phyloP scores from a whole-genome alignment of 2,888 invertebrate species.

The Diarsia dahlii region DNA sequence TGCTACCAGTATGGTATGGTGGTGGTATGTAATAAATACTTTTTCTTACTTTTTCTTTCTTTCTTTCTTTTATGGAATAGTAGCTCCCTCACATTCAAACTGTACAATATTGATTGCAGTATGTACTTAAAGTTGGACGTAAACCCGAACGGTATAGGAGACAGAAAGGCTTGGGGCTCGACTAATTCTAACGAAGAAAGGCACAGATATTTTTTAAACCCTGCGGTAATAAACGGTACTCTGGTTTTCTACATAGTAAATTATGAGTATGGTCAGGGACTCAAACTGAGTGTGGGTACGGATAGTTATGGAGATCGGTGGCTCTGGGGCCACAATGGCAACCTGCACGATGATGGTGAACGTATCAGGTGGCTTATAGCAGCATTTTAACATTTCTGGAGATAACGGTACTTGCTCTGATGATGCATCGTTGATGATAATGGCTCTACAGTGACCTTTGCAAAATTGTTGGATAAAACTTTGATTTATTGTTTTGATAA shows the following conservation, averaged over 20 bases:
- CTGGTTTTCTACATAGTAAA: conserved; percentile 69
- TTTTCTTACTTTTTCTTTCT: too few relatives aligned
- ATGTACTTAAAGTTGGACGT: conserved; percentile 67
- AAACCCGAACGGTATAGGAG: conserved; percentile 50
- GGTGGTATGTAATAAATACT: too few relatives aligned
- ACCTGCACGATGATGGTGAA: conserved; percentile 4
- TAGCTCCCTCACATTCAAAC: conserved; percentile 65
- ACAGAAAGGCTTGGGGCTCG: too few relatives aligned
- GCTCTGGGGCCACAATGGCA: conserved; percentile 60
- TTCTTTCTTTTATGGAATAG: too few relatives aligned
- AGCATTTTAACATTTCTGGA: conserved; percentile 21
- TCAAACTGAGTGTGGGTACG: conserved; percentile 54
- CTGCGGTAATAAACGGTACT: conserved; percentile 57
- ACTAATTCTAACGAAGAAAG: conserved; percentile 18
- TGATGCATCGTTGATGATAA: background rate
- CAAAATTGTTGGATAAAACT: background rate
- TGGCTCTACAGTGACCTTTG: too few relatives aligned
- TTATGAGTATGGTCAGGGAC: conserved; percentile 59
- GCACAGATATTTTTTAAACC: conserved; percentile 66
- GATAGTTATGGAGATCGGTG: conserved; percentile 51
- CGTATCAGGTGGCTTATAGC: conserved; percentile 44
- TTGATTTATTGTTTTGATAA: background rate
- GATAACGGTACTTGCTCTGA: background rate
- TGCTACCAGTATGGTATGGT: conserved; percentile 66
- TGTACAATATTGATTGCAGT: conserved; percentile 53